Evolutionary conservation across 2,888 invertebrate genomes (phyloP), one percentile per base, ranked within the genome.

Genomic region (Leptinotarsa juncta): DNA sequence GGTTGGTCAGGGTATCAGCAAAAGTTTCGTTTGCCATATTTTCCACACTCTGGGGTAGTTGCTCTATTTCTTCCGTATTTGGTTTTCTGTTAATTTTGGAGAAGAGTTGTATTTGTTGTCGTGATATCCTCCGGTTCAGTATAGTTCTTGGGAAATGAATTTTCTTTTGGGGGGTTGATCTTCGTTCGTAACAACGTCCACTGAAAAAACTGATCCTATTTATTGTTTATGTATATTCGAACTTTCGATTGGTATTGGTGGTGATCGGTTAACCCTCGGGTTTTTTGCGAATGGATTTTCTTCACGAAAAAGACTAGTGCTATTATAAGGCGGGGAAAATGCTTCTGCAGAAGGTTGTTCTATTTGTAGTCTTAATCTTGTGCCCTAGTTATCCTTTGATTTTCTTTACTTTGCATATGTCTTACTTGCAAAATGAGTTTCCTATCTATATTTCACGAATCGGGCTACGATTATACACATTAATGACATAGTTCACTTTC

Each of bases 301-400:
- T 16, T 55, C 55, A 55, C 7, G 55, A 55, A 55, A 55, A 55
- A 55, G 1, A 55, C 55, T n/a, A 55, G 55, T 55, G 55, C 55
- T 55, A 18, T 10, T 18, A 18, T 55, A 10, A 3, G 16, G 20
- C 0, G 18, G 20, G 18, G 20, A 55, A 7, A 55, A 55, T 55
- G 20, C 55, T 18, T 20, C 55, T 12, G 5, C n/a, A 18, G 20
- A 2, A 7, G 32, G 32, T 32, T 32, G 7, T 32, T 32, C 32
- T 20, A 10, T 18, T 55, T 18, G 5, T 20, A 55, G 18, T 18
- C 20, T 55, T 5, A 55, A 55, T 55, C 2, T 55, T 20, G 55
- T 20, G n/a, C n/a, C 55, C 20, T 55, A 55, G 23, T 57, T 57
- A 57, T 20, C 18, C 55, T 16, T 55, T 55, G 55, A 55, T 55